Evolutionary conservation across 2,113 vertebrate genomes (phyloP), one percentile per base, ranked within the genome.

Genomic region (Neodontobutis hainanensis): DNA sequence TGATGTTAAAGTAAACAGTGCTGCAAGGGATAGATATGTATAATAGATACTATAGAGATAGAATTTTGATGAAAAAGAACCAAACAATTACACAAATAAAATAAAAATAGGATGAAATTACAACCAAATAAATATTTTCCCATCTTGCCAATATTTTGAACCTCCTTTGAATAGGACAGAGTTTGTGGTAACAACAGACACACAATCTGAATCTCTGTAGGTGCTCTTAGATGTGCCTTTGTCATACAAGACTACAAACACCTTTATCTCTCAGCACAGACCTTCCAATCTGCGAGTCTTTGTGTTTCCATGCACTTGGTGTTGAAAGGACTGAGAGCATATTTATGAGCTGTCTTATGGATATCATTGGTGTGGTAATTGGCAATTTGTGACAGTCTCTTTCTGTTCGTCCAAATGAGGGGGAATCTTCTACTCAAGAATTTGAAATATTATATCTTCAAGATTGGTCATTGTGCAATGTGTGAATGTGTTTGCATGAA

Each of bases 241-340:
- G 75, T 80, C 84, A 82, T 67, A 75, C 62, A 81, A 85, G 75
- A 86, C 61, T 70, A 81, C 75, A 83, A 76, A 83, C 69, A 70
- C 55, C 60, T 81, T 78, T 85, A 81, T 86, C 76, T 81, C 81
- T 59, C 40, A 16, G 47, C 72, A 70, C 78, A 86, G 70, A 72
- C 65, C 73, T 52, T 15, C 62, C 35, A 5, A 59, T 61, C 60
- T 62, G 67, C 55, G 56, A 42, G 36, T 61, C 71, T 67, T 51
- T 76, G 63, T 60, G 57, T 12, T 62, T 50, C 43, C 53, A 48
- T 15, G 70, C 67, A 68, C 70, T 71, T 80, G 47, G 46, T 68
- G 69, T 78, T 68, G 68, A 80, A 84, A 82, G 64, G 55, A 56
- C 6, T 75, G 74, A 10, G 63, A 70, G 61, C 65, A 48, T 68